Conservation (phyloP, 2,888 invertebrate genomes). For the Uloborus plumipes region DNA sequence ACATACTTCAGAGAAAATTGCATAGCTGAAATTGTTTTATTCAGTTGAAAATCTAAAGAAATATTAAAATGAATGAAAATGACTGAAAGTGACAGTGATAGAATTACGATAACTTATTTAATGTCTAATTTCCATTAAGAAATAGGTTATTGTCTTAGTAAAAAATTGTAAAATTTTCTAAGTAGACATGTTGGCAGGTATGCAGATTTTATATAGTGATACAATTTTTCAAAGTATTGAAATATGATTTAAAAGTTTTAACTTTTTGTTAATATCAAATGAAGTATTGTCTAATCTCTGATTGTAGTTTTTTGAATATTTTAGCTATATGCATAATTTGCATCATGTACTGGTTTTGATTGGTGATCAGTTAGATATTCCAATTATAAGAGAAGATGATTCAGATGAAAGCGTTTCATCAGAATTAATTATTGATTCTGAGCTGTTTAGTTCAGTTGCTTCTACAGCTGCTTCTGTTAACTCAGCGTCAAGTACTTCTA, state of each 20-base stretch:
- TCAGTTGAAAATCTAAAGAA: no score
- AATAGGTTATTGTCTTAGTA: no score
- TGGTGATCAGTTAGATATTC: slow-evolving; percentile 32
- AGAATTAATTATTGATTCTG: slow-evolving; percentile 9
- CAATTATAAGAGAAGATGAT: slow-evolving; percentile 7
- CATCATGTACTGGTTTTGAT: slow-evolving; percentile 27
- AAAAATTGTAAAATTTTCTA: no score
- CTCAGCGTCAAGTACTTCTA: slow-evolving; percentile 36
- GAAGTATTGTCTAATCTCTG: not conserved
- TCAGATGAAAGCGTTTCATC: slow-evolving; percentile 10
- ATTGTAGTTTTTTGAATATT: not conserved
- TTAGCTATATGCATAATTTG: slow-evolving; percentile 34
- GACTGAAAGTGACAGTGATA: no score
- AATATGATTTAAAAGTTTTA: not conserved
- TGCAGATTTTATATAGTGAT: no score
- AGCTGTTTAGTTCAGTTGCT: slow-evolving; percentile 9
- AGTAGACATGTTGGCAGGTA: no score
- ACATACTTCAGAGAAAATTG: no score
- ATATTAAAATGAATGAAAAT: no score
- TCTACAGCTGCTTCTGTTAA: slow-evolving; percentile 22
- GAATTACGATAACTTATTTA: no score
- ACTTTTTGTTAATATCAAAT: not conserved
- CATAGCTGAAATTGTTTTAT: no score
- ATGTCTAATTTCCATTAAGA: no score
- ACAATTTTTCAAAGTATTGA: no score